Percentiles rank a stretch among this genome's conserved stretches.
phyloP scores from a whole-genome alignment of 2,113 vertebrate species.

The Neodontobutis hainanensis region DNA sequence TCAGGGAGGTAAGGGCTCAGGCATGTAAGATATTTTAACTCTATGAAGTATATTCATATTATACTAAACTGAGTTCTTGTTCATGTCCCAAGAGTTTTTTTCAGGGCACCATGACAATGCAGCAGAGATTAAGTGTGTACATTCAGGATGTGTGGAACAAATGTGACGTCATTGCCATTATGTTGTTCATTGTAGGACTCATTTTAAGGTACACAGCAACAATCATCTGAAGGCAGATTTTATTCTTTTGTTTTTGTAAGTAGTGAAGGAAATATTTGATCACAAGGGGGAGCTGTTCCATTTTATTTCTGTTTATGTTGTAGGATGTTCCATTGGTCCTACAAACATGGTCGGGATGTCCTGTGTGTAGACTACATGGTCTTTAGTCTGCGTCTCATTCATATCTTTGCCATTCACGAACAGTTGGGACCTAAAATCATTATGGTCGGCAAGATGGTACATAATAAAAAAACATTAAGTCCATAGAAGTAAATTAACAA shows the following conservation, averaged over 20 bases:
- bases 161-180: conserved; percentile 83
- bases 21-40: not conserved
- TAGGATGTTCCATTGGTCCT: conserved; percentile 79
- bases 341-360: conserved; percentile 78
- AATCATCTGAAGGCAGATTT: too few species aligned
- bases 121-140: conserved; percentile 79
- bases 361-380: conserved; percentile 89
- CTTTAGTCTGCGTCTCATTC: conserved; percentile 88
- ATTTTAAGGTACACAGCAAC: conserved; percentile 77
- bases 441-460: conserved; percentile 90
- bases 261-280: not conserved
- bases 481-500: not conserved
- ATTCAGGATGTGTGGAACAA: conserved; percentile 87
- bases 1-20: conserved; percentile 77
- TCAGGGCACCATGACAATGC: conserved; percentile 62
- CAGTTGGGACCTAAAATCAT: conserved; percentile 91
- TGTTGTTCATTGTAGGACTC: conserved; percentile 83
- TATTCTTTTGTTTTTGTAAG: too few species aligned
- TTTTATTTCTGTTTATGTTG: conserved; percentile 7
- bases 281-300: conserved; percentile 14
- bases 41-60: too few species aligned
- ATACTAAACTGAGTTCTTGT: not conserved
- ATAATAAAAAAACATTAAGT: conserved; percentile 44
- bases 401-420: conserved; percentile 91
- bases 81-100: conserved; percentile 72